phyloP scores from a whole-genome alignment of 1,140 invertebrate genomes.

The Drosophila dunni region DNA sequence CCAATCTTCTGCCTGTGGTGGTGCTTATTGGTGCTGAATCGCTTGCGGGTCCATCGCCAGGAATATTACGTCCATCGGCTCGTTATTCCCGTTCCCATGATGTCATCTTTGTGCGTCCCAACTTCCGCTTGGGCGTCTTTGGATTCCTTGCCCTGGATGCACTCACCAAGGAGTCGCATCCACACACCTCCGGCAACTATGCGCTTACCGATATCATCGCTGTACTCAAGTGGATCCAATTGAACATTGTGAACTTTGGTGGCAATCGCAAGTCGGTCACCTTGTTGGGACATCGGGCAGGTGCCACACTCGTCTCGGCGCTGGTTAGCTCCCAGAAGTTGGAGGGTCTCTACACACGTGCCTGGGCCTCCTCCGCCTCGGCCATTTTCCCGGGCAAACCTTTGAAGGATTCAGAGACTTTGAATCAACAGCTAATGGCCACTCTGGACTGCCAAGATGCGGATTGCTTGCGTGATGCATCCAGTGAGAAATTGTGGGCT shows the following conservation, averaged over 20 bases:
- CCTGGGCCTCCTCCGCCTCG: constrained; percentile 91
- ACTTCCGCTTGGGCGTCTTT: constrained; percentile 91
- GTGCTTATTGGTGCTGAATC: constrained; percentile 92
- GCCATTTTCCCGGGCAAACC: constrained; percentile 88
- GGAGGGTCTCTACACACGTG: constrained; percentile 88
- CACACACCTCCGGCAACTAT: constrained; percentile 93
- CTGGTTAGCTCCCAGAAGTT: constrained; percentile 87
- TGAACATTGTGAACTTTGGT: constrained; percentile 93
- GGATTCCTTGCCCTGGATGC: constrained; percentile 91
- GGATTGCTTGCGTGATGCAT: constrained; percentile 87
- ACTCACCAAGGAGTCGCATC: constrained; percentile 89
- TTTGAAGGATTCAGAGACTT: constrained; percentile 87
- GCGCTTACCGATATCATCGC: constrained; percentile 92
- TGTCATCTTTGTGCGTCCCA: constrained; percentile 93
- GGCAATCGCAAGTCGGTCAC: constrained; percentile 91
- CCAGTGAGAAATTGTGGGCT: constrained; percentile 88
- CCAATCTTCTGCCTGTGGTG: constrained; percentile 91
- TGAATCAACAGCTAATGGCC: constrained; percentile 87
- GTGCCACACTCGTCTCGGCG: constrained; percentile 91
- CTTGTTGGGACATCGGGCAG: constrained; percentile 92
- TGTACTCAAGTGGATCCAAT: constrained; percentile 91
- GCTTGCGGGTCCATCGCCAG: constrained; percentile 90
- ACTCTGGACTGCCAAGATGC: constrained; percentile 85
- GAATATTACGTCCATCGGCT: constrained; percentile 87
- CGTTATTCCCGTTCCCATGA: constrained; percentile 89